Percentiles rank a stretch among this genome's conserved stretches.
Conservation (phyloP, 2,113 vertebrate genomes). For the Megaceryle maxima region DNA sequence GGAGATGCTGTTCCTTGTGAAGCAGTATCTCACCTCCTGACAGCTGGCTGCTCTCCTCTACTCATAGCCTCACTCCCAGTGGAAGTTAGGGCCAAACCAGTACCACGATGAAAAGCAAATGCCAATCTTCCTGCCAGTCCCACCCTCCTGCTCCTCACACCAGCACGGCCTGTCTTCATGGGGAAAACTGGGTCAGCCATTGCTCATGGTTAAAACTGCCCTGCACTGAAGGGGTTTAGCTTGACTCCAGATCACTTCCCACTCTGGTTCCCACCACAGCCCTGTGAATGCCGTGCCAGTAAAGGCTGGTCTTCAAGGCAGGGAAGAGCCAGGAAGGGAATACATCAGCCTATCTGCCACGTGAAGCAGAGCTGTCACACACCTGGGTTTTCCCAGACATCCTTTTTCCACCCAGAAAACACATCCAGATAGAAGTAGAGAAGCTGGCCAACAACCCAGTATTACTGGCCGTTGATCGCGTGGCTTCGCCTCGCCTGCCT, state of each 20-base stretch:
- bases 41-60: background rate
- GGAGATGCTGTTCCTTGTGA: background rate
- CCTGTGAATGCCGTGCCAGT: accelerated
- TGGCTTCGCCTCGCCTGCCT: conserved; percentile 22
- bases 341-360: accelerated
- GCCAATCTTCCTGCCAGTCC: background rate
- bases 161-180: background rate
- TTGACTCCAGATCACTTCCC: background rate
- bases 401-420: background rate
- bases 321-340: background rate
- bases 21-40: background rate
- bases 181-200: background rate
- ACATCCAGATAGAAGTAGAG: background rate
- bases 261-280: background rate
- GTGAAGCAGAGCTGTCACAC: background rate
- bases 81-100: background rate
- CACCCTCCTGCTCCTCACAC: background rate
- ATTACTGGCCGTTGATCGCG: background rate
- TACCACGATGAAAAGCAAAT: background rate
- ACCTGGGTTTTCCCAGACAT: background rate
- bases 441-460: background rate
- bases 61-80: accelerated
- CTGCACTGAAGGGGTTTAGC: background rate
- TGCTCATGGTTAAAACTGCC: background rate
- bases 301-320: background rate